Percentiles rank a stretch among this genome's conserved stretches.
These are phyloP conservation scores for Torymus tubicola DNA, from an alignment of 2,888 invertebrate species.

Conservation along the genomic window DNA sequence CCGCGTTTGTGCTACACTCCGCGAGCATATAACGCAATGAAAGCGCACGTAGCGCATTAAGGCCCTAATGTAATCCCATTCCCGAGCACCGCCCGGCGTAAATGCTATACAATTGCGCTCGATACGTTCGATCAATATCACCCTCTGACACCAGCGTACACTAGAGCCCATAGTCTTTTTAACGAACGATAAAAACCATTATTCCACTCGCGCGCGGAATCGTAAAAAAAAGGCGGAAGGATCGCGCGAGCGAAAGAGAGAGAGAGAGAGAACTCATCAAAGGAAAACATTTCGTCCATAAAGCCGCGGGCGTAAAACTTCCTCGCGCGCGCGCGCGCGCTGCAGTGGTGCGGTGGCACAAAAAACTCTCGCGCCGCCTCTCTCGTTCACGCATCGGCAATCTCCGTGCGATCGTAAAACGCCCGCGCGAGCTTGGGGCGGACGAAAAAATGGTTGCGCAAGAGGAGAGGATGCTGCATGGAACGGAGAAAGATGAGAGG, in stretches of 20 bases:
- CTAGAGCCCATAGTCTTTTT: constrained; percentile 26
- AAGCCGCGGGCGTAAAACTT: constrained; percentile 44
- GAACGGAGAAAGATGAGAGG: too few species aligned
- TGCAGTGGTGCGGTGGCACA: not conserved
- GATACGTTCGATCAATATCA: too few species aligned
- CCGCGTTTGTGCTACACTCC: too few species aligned
- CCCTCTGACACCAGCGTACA: constrained; percentile 16
- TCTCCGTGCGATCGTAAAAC: constrained; percentile 41
- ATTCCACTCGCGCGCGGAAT: constrained; percentile 51
- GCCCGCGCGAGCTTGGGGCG: not conserved
- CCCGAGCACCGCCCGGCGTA: too few species aligned
- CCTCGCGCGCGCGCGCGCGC: not conserved
- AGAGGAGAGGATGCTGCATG: too few species aligned
- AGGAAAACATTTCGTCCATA: constrained; percentile 51
- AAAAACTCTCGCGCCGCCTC: not conserved
- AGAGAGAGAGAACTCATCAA: constrained; percentile 44
- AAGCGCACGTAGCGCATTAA: too few species aligned
- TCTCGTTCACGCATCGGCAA: constrained; percentile 37
- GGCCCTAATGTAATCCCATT: too few species aligned
- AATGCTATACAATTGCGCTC: too few species aligned
- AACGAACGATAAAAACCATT: constrained; percentile 53
- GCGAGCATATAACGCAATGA: too few species aligned
- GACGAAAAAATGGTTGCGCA: too few species aligned
- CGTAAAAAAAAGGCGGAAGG: constrained; percentile 49
- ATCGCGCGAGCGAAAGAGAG: not conserved